Base-by-base conservation (phyloP, 2,113 vertebrate genomes). In the Ophiodon elongatus region DNA sequence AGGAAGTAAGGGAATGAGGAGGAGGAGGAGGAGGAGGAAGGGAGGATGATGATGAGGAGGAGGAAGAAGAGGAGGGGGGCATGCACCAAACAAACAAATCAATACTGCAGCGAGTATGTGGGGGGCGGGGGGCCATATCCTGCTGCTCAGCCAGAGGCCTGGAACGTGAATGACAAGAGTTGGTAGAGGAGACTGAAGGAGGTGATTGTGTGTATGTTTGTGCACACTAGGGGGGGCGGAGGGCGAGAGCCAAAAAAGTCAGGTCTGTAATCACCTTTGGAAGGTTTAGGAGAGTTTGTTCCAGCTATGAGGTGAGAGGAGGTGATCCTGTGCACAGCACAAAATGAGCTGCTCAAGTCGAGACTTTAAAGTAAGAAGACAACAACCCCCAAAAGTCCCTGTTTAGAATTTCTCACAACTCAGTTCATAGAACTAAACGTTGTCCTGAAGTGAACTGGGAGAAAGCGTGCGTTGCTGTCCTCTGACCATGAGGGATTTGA, bases 41-140 rank as follows among this genome's bases (percentile, higher is more conserved):
- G n/a, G n/a, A n/a, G n/a, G n/a, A n/a, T n/a, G n/a, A n/a, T n/a
- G n/a, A n/a, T n/a, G n/a, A n/a, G n/a, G n/a, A 5, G 39, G 79
- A 41, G 77, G 62, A 50, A 67, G 43, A 54, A 25, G 19, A 62
- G 74, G 63, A 3, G 62, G 77, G 77, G 67, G 47, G 79, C 33
- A 84, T 76, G 70, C 88, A 87, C 76, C 83, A 89, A 93, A 93
- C 90, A 93, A 94, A 94, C 91, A 92, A 95, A 95, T 95, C 94
- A 92, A 93, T 96, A 93, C 92, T 94, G 94, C 94, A 95, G 93
- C 11, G 80, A 85, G 78, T 75, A 31, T 52, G 14, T 15, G 77
- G 71, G 78, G 86, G 79, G 76, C 64, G 88, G 71, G 70, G 68
- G 74, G 90, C 83, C 57, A 78, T 87, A 72, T 89, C 69, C 89